Evolutionary conservation across 2,888 invertebrate species (phyloP).

Genomic region (Dusona sp.): DNA sequence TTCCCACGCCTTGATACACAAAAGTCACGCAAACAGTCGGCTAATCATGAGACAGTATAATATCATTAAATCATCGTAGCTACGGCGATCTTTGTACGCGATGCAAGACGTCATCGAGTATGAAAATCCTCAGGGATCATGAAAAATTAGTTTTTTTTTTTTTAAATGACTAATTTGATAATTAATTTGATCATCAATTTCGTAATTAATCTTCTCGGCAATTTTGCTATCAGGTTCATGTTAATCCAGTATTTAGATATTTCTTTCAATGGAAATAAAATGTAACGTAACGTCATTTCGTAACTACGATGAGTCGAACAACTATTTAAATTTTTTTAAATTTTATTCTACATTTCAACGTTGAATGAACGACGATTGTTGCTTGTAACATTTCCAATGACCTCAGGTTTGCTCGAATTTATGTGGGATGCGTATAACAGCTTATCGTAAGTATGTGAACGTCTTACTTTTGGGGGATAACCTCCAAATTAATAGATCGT

Average conservation of each 20-base stretch:
- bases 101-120: not conserved
- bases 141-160: not conserved
- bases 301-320: not conserved
- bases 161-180: no score
- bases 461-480: conserved; percentile 64
- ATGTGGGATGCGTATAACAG: conserved; percentile 30
- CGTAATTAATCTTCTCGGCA: not conserved
- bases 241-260: no score
- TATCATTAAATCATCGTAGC: conserved; percentile 14
- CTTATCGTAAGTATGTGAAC: conserved; percentile 47
- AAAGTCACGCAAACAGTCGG: conserved; percentile 56
- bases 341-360: not conserved
- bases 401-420: not conserved
- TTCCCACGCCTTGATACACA: conserved; percentile 72
- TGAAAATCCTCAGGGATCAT: not conserved
- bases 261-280: not conserved
- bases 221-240: no score
- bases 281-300: not conserved
- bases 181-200: no score
- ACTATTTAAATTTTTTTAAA: not conserved
- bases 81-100: not conserved
- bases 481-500: conserved; percentile 54
- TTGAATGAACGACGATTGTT: not conserved
- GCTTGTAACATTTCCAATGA: not conserved
- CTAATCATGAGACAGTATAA: conserved; percentile 49